Evolutionary conservation across 2,888 invertebrate genomes (phyloP), one percentile per base, ranked within the genome.

Genomic region (Meteorus cinctellus): DNA sequence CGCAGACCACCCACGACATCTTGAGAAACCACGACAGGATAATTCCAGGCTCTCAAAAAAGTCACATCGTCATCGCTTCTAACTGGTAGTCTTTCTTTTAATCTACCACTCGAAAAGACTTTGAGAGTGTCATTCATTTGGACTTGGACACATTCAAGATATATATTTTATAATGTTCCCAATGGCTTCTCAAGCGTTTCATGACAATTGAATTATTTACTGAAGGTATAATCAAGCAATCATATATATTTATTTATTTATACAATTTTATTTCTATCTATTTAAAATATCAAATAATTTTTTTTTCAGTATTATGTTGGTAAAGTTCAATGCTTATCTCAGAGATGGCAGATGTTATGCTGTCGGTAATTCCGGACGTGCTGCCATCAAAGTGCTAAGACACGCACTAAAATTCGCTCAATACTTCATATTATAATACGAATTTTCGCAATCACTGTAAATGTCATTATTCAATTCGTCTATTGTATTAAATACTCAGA

Each of bases 61-160:
- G 83, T 85, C 82, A 85, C 86, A 82, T 79, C 87, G 89, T 89
- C 89, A 89, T 89, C 86, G 87, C 84, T 86, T 84, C 86, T 89
- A 89, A 89, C 89, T 89, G 88, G 87, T 88, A 86, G 87, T 88
- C 89, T 88, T 88, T 86, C 87, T 87, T 87, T 87, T 88, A 88
- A 89, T 88, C 86, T 84, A 82, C 85, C 87, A 87, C 88, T 88
- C 81, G 84, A 86, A 81, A 81, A 84, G 76, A 78, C 76, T 77
- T 72, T 72, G 72, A 79, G 80, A 65, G 72, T 65, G 34, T 65
- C 36, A n/a, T 34, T 65, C 34, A 65, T 34, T 19, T 34, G 19
- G n/a, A 65, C 19, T 55, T 55, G 36, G 36, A 34, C 19, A n/a
- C 65, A 65, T 34, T 36, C 34, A 65, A 65, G 65, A 65, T 65